Evolutionary conservation across 2,113 vertebrate genomes (phyloP).

Genomic region (Mirounga angustirostris): DNA sequence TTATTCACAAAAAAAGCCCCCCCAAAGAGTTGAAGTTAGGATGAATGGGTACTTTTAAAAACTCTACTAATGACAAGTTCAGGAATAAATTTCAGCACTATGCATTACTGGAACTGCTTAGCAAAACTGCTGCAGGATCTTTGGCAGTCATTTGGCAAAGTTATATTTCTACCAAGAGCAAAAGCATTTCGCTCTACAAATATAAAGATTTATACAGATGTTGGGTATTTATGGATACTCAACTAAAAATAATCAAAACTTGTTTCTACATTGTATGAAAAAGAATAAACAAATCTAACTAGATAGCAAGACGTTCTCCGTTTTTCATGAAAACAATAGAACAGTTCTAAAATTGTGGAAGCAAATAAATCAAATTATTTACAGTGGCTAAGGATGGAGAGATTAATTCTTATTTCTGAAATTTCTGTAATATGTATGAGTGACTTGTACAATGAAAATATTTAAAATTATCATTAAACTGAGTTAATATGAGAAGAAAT

Average conservation of each 20-base stretch:
- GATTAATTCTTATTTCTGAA: constrained; percentile 40
- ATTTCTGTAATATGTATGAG: neutral
- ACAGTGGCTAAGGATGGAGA: neutral
- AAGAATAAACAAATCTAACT: neutral
- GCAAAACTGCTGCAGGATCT: neutral
- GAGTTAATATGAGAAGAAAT: constrained; percentile 39
- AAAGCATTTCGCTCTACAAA: neutral
- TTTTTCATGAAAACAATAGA: constrained; percentile 45
- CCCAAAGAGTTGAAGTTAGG: neutral
- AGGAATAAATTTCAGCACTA: neutral
- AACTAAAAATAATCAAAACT: constrained; percentile 56
- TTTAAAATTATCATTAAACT: neutral
- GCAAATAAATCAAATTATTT: constrained; percentile 15
- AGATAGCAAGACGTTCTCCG: neutral
- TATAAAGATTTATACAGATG: constrained; percentile 32
- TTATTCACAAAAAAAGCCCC: neutral
- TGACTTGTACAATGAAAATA: constrained; percentile 14
- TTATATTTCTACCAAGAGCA: neutral
- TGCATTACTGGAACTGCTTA: neutral
- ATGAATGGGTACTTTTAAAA: neutral
- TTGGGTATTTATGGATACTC: constrained; percentile 24
- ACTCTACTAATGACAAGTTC: neutral
- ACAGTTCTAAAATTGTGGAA: neutral
- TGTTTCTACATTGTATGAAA: constrained; percentile 12
- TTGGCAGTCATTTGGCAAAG: neutral